Evolutionary conservation across 1,140 invertebrate genomes (phyloP), one percentile per base, ranked within the genome.

Genomic region (Drosophila watanabei): DNA sequence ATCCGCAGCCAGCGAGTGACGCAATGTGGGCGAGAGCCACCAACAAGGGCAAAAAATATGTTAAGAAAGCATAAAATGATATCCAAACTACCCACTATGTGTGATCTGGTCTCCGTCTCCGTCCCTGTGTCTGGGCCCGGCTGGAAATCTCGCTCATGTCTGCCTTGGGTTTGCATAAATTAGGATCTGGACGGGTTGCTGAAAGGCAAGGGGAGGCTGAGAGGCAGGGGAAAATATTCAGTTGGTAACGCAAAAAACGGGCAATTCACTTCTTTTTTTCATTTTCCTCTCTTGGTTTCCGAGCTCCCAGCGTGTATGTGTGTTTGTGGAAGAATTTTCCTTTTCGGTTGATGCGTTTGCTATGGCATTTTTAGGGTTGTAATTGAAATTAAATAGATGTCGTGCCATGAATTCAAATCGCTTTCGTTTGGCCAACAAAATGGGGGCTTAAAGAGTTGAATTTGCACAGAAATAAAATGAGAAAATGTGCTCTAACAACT

Each of bases 361-460:
- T 71, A 68, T 81, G 78, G 77, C 72, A 89, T 81, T 85, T 79
- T 88, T 89, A 81, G 85, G 85, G 85, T 85, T 89, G 81, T 89
- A 89, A 89, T 89, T 89, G 85, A 89, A 89, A 89, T 89, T 89
- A 89, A 89, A 89, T 89, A 89, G 85, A 89, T 89, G 85, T 89
- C 86, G 86, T 90, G 85, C 81, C 81, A 89, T 89, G 85, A 89
- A 89, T 89, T 89, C 78, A 81, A 89, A 89, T 85, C 70, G 81
- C 58, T 59, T 66, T 80, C 49, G 46, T 46, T 68, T 66, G 61
- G 39, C 33, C 41, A 64, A 56, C 32, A 13, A 66, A 71, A 59
- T 60, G 16, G 30, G n/a, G 30, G 54, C 54, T 83, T 83, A 69
- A 83, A 88, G 76, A 62, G 58, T 77, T 88, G 65, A 76, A 52